Conservation (phyloP, 1,140 invertebrate genomes). For the Linepithema humile region DNA sequence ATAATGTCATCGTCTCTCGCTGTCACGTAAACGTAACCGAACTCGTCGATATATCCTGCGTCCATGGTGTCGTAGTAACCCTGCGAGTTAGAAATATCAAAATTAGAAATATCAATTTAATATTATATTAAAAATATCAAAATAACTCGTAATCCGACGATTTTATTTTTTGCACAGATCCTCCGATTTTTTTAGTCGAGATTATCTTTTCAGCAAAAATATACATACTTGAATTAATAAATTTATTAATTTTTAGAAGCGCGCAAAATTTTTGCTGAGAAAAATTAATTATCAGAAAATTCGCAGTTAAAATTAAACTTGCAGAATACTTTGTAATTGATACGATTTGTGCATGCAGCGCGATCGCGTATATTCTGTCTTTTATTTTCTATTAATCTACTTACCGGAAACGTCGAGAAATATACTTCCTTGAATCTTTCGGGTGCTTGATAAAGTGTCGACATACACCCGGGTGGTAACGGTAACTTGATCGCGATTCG, state of each 20-base stretch:
- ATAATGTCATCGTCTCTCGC: constrained; percentile 98
- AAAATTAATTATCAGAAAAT: no score
- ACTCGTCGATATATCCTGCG: constrained; percentile 93
- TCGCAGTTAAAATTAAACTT: no score
- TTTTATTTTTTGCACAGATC: neutral
- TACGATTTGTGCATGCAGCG: no score
- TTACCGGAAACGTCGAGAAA: constrained; percentile 92
- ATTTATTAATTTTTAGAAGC: no score
- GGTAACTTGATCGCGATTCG: constrained; percentile 94
- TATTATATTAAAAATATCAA: no score
- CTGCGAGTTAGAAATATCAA: constrained; percentile 82
- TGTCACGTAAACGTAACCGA: constrained; percentile 94
- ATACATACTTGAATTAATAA: neutral
- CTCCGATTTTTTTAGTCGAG: no score
- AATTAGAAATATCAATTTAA: neutral
- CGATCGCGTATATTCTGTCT: no score
- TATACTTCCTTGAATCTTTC: constrained; percentile 93
- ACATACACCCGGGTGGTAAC: constrained; percentile 94
- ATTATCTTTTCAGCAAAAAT: neutral
- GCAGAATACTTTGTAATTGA: no score
- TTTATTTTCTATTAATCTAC: constrained; percentile 61
- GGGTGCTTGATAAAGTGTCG: constrained; percentile 92
- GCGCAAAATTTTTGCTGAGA: no score
- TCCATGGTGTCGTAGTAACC: constrained; percentile 99
- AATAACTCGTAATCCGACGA: neutral